These are phyloP conservation scores for Prietella phreatophila DNA, from an alignment of 2,113 vertebrate species.

Conservation along the genomic window DNA sequence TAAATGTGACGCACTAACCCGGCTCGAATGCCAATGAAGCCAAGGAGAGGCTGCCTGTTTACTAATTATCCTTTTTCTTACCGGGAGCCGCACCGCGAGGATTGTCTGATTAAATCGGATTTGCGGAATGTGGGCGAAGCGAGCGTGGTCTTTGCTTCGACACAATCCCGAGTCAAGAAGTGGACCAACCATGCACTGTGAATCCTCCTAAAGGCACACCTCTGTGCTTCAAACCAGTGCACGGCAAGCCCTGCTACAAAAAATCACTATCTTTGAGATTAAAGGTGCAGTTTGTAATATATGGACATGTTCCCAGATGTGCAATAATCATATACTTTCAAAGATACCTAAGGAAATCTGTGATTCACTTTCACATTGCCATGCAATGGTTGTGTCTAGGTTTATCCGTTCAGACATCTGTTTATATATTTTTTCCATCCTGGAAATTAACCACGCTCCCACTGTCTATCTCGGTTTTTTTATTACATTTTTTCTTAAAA, in stretches of 20 bases:
- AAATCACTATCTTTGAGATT: background rate
- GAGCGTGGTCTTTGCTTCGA: slow-evolving; percentile 84
- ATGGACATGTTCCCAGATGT: background rate
- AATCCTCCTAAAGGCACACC: slow-evolving; percentile 84
- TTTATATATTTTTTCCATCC: background rate
- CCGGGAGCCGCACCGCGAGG: slow-evolving; percentile 87
- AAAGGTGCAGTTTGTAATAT: background rate
- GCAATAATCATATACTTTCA: background rate
- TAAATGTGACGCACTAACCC: slow-evolving; percentile 99
- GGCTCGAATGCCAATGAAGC: slow-evolving; percentile 99
- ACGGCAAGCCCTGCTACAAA: slow-evolving; percentile 29
- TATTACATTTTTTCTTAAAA: background rate
- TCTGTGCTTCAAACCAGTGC: slow-evolving; percentile 31
- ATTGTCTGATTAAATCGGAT: slow-evolving; percentile 99
- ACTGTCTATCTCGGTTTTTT: background rate
- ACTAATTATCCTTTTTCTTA: slow-evolving; percentile 97
- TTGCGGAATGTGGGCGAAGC: slow-evolving; percentile 86
- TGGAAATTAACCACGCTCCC: background rate
- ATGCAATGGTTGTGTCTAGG: background rate
- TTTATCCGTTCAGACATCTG: background rate
- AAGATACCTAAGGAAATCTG: background rate
- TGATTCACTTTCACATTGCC: background rate
- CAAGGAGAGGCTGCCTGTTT: slow-evolving; percentile 98
- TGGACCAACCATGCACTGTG: slow-evolving; percentile 83
- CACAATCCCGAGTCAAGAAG: slow-evolving; percentile 80